Base-by-base conservation (phyloP, 1,140 invertebrate genomes). In the Aricia agestis region DNA sequence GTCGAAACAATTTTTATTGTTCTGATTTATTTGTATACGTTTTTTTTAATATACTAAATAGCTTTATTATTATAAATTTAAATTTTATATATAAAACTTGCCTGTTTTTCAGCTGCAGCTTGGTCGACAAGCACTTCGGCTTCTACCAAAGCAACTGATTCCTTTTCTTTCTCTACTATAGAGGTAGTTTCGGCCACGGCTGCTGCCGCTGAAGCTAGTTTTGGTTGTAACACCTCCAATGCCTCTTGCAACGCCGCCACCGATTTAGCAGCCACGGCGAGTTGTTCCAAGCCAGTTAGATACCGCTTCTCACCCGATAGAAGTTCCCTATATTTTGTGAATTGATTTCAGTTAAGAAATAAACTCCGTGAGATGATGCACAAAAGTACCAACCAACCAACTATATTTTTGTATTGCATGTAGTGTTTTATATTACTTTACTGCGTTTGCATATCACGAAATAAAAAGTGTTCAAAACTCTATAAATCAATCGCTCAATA, bases 201-300 rank as follows among this genome's bases (percentile, higher is more conserved):
- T 31, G 94, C 94, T 0, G 97, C 96, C 0, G 98, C 97, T 70
- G 95, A 94, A 1, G 98, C 95, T 57, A 99, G 87, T 78, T 98
- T 94, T 0, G 98, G 98, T 83, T 99, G 97, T 18, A 99, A 85
- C 7, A 95, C 93, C 81, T 95, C 95, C 67, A 99, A 88, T 72
- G 96, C 96, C 72, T 95, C 93, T 92, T 99, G 97, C 94, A 99
- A 97, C 13, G 95, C 94, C 9, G 94, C 93, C 6, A 99, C 96
- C 86, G 98, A 95, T 69, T 94, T 93, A 2, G 96, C 95, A 52
- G 97, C 97, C 82, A 95, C 94, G 36, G 96, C 96, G 42, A 99
- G 90, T 86, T 98, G 97, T 76, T 97, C 95, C n/a, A 98, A 92
- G 45, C 98, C 97, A 65, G 95, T 95, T 74, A 97, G 93, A 82